These are phyloP conservation scores for Allygus modestus DNA, from an alignment of 2,888 invertebrate species.

Conservation along the genomic window DNA sequence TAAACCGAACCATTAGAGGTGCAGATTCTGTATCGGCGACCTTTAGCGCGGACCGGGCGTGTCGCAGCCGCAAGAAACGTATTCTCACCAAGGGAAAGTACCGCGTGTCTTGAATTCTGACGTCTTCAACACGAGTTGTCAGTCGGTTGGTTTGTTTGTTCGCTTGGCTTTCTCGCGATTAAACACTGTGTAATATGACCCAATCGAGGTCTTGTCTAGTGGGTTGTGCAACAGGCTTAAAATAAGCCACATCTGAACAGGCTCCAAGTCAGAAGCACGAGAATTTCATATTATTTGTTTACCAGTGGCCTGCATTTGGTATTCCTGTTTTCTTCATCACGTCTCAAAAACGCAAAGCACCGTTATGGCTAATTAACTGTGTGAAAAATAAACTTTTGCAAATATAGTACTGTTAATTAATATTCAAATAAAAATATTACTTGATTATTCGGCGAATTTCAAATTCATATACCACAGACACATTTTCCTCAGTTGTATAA, in stretches of 20 bases:
- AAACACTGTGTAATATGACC: neutral
- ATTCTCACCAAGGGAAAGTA: conserved; percentile 14
- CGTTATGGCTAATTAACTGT: no score
- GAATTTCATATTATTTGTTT: no score
- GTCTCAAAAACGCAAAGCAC: no score
- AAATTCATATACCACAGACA: no score
- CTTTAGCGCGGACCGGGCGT: conserved; percentile 28
- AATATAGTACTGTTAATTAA: no score
- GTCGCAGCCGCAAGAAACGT: conserved; percentile 3
- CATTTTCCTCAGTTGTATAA: no score
- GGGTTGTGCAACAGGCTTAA: neutral
- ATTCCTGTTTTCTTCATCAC: no score
- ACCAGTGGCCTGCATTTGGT: no score
- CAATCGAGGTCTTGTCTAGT: neutral
- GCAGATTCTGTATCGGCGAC: conserved; percentile 2
- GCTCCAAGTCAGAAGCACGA: no score
- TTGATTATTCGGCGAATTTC: no score
- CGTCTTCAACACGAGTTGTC: conserved; percentile 12
- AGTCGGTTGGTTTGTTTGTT: neutral
- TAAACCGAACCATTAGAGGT: neutral
- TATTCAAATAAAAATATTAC: no score
- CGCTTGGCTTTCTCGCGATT: neutral
- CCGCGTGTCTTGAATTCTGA: conserved; percentile 18
- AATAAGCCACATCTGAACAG: neutral
- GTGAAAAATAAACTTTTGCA: no score